Evolutionary conservation across 92 coral and sea anemone genomes (phyloP).

Genomic region (Porites divaricata): DNA sequence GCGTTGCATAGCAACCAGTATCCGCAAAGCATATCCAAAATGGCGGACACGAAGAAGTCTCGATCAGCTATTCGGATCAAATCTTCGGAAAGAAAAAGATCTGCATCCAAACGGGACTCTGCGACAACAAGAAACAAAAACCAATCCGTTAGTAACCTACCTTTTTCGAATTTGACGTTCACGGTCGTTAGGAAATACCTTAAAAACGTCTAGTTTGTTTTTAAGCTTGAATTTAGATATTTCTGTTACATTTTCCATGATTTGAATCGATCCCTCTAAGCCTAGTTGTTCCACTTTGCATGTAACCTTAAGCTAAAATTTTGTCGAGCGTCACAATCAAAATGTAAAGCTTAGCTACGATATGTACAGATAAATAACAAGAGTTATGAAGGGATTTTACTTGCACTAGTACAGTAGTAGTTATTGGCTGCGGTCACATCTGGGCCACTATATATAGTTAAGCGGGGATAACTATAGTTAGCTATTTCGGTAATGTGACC

Average conservation of each 20-base stretch:
- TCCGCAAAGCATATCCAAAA: constrained; percentile 25
- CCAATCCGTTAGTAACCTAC: constrained; percentile 41
- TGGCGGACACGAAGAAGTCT: constrained; percentile 86
- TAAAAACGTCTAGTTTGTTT: no score
- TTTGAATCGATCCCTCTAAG: background rate
- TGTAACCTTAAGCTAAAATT: no score
- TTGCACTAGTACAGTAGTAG: no score
- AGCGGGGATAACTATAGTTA: no score
- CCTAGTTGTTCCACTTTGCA: no score
- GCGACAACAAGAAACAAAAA: constrained; percentile 32
- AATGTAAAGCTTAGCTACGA: no score
- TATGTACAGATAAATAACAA: no score
- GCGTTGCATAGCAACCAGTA: constrained; percentile 83
- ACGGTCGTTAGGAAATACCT: background rate
- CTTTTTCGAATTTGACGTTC: background rate
- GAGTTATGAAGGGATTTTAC: no score
- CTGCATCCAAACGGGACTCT: constrained; percentile 67
- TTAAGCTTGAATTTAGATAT: background rate
- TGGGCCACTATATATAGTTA: no score
- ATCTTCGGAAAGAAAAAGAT: constrained; percentile 80
- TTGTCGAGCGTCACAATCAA: no score
- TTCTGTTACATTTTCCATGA: background rate
- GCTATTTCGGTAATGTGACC: no score
- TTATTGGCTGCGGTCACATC: no score
- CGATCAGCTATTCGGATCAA: constrained; percentile 89